Percentiles rank a stretch among this genome's conserved stretches.
Evolutionary conservation across 2,113 vertebrate species (phyloP).

Genomic region (Fukomys damarensis): DNA sequence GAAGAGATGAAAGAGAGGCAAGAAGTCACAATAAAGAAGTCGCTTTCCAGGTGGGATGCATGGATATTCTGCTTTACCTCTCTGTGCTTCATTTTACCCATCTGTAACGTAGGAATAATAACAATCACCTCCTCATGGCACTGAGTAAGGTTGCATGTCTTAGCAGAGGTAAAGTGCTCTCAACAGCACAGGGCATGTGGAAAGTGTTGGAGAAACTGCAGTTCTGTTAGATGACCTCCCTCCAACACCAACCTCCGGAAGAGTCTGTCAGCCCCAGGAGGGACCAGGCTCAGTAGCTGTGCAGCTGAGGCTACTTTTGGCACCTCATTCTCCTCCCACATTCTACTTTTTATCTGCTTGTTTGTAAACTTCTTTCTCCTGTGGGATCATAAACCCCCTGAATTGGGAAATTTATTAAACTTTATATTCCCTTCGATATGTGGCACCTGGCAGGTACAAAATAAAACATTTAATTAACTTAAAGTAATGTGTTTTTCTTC

Average conservation of each 20-base stretch:
- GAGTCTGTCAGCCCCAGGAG: not conserved
- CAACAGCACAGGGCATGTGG: rapidly evolving
- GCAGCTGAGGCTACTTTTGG: not conserved
- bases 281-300: rapidly evolving
- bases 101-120: not conserved
- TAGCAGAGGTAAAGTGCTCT: not conserved
- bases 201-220: not conserved
- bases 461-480: conserved; percentile 68
- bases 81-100: not conserved
- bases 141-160: not conserved
- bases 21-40: not conserved
- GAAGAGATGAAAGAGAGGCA: not conserved
- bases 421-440: conserved; percentile 15
- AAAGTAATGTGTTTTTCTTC: conserved; percentile 54
- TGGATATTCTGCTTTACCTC: not conserved
- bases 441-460: conserved; percentile 29
- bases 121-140: rapidly evolving
- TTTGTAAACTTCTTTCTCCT: not conserved
- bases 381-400: conserved; percentile 31
- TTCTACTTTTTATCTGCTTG: not conserved
- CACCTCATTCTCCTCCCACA: rapidly evolving
- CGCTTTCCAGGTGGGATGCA: not conserved
- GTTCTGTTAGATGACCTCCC: not conserved
- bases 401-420: conserved; percentile 48
- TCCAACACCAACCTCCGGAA: not conserved